These are phyloP conservation scores for Bimastos eiseni DNA, from an alignment of 2,888 invertebrate species.

Conservation along the genomic window DNA sequence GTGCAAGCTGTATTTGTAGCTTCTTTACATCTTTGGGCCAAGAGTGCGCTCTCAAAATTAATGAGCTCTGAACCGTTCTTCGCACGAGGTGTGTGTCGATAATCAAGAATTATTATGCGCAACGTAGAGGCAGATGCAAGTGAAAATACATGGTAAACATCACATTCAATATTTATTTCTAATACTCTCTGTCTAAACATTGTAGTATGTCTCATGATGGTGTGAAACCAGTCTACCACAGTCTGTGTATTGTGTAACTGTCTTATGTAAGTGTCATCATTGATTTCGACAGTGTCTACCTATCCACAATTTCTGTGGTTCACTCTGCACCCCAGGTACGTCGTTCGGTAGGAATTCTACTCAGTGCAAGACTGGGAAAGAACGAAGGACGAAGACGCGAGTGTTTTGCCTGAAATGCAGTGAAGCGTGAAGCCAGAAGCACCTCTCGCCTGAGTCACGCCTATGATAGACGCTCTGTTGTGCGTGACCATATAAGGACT, in stretches of 20 bases:
- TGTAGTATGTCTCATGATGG: background rate
- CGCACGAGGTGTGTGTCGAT: background rate
- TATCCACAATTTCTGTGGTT: too few species aligned
- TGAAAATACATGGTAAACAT: too few species aligned
- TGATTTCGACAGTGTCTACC: too few species aligned
- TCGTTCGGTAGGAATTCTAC: background rate
- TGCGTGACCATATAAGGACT: background rate
- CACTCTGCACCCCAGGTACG: too few species aligned
- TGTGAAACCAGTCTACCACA: background rate
- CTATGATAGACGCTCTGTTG: background rate
- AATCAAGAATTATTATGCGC: too few species aligned
- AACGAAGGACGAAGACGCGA: too few species aligned
- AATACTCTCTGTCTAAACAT: background rate
- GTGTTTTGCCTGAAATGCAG: background rate
- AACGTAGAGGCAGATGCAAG: too few species aligned
- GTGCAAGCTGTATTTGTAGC: background rate
- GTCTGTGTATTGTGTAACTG: too few species aligned
- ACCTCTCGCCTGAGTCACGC: background rate
- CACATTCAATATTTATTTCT: too few species aligned
- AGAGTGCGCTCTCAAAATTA: too few species aligned
- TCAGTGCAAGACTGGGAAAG: background rate
- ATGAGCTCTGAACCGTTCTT: background rate
- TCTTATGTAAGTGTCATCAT: background rate
- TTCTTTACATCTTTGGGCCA: background rate
- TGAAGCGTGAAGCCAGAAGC: background rate